Conservation (phyloP, 2,888 invertebrate species). For the Drosophila niveifrons region DNA sequence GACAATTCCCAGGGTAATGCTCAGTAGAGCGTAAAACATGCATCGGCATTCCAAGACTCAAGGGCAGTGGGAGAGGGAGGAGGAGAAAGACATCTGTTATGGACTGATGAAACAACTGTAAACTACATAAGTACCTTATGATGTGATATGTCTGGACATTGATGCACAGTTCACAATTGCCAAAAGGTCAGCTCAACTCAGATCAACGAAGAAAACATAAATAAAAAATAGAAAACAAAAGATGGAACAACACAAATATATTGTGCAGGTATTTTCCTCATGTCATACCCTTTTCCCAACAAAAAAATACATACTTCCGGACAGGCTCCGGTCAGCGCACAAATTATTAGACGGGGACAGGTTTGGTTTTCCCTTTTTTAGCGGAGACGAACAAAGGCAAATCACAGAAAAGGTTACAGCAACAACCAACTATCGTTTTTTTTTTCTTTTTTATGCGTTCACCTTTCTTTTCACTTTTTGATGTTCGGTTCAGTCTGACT, state of each 20-base stretch:
- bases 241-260: conserved; percentile 13
- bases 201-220: conserved; percentile 1
- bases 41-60: conserved; percentile 14
- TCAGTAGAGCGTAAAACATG: conserved; percentile 60
- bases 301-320: conserved; percentile 17
- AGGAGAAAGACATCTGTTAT: conserved; percentile 5
- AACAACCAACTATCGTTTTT: conserved; percentile 36
- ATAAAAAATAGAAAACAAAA: neutral
- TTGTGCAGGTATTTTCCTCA: conserved; percentile 36
- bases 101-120: conserved; percentile 32
- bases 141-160: conserved; percentile 55
- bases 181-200: conserved; percentile 5
- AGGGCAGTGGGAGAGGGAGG: neutral
- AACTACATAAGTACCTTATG: conserved; percentile 52
- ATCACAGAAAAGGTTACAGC: conserved; percentile 32
- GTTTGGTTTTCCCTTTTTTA: conserved; percentile 20
- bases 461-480: conserved; percentile 23
- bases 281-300: conserved; percentile 56
- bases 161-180: conserved; percentile 11
- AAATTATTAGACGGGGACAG: conserved; percentile 4
- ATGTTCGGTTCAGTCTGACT: conserved; percentile 8
- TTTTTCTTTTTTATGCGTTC: conserved; percentile 45
- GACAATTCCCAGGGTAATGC: conserved; percentile 49
- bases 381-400: conserved; percentile 24
- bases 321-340: conserved; percentile 34